Base-by-base conservation (phyloP, 64 coral and sea anemone genomes). In the Astreopora myriophthalma region DNA sequence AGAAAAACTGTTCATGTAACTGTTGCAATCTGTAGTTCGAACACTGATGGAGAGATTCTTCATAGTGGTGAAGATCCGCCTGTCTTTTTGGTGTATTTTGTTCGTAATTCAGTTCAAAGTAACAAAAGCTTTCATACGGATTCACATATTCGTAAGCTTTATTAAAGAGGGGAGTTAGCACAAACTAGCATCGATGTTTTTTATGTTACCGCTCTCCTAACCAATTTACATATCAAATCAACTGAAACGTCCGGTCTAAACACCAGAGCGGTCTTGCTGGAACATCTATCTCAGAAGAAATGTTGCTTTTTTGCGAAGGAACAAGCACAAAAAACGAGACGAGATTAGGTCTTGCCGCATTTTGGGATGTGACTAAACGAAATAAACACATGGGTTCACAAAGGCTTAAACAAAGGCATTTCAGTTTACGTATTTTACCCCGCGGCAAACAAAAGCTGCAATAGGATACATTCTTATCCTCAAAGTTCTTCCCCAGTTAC, bases 331-430 rank as follows among this genome's bases (percentile, higher is more conserved):
- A 82, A 83, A n/a, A n/a, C n/a, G n/a, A 83, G 55, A n/a, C 34
- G 33, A 83, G 57, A 65, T 83, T 83, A 83, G 32, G 29, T 34
- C 79, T 83, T 29, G 17, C 51, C 51, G 51, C 52, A 31, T 40
- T 35, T 83, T 83, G 55, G 55, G 76, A 22, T n/a, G 55, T 38
- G 48, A 38, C 29, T 83, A 32, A 46, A 80, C 30, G 77, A 57
- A 80, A 80, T 80, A 88, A 81, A 79, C 89, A 91, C 89, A 91
- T 91, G 89, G 62, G 77, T 22, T 83, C 19, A 91, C 89, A 91
- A 91, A 81, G 42, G 48, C 65, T 71, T 44, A 7, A 89, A 37
- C 44, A 68, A 91, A 91, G 67, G 33, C 89, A 83, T 49, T 91
- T 55, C 27, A 48, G 72, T 81, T 86, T 71, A 71, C 44, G 71